phyloP scores from a whole-genome alignment of 2,797 vertebrate species.

The Varecia variegata region DNA sequence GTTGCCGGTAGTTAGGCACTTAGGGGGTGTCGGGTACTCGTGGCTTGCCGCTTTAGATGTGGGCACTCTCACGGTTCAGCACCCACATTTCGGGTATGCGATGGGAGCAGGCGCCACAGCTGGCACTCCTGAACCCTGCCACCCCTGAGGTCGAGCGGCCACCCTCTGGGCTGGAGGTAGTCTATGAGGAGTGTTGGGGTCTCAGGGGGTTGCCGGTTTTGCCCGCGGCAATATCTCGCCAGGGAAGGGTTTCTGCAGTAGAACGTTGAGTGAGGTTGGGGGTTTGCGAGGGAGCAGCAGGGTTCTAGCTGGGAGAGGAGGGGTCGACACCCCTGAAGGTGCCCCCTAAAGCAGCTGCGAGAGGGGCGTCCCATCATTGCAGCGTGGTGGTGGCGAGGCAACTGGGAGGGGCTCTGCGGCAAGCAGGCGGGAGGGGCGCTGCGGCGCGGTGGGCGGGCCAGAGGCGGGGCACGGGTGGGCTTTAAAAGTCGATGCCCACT shows the following conservation, averaged over 20 bases:
- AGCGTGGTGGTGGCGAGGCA: background rate
- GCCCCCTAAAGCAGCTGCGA: background rate
- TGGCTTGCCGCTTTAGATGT: background rate
- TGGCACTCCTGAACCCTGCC: background rate
- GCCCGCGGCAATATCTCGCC: background rate
- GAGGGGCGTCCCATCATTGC: background rate
- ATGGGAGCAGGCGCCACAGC: background rate
- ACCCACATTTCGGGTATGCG: background rate
- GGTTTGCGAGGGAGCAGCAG: background rate
- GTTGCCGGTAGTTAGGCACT: background rate
- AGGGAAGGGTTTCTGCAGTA: background rate
- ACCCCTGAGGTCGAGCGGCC: background rate
- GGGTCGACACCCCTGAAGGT: background rate
- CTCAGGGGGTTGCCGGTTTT: background rate
- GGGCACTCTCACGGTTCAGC: background rate
- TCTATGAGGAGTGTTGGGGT: background rate
- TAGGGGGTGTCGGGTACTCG: background rate
- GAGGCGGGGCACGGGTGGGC: slow-evolving; percentile 57
- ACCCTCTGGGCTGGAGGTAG: background rate
- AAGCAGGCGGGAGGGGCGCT: slow-evolving; percentile 29
- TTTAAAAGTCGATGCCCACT: slow-evolving; percentile 66
- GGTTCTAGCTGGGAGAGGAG: background rate
- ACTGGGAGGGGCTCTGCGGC: background rate
- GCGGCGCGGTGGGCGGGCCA: slow-evolving; percentile 49
- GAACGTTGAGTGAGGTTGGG: background rate